Conservation (phyloP, 2,888 invertebrate species). For the Rhodophaea formosa region DNA sequence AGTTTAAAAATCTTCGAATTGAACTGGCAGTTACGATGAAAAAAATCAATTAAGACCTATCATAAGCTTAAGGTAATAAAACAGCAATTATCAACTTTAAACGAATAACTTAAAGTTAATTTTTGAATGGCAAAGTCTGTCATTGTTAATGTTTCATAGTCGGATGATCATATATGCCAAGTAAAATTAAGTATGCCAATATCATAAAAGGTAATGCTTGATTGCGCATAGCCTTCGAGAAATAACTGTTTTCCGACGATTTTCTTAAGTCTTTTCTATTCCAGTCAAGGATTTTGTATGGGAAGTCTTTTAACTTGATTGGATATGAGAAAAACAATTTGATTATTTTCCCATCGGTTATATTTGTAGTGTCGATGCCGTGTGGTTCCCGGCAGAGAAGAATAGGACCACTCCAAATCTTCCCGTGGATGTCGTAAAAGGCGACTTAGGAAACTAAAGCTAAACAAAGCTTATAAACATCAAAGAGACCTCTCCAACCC, state of each 20-base stretch:
- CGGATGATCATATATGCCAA: constrained; percentile 72
- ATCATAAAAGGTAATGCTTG: constrained; percentile 66
- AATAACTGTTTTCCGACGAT: constrained; percentile 74
- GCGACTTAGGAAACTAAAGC: too few species aligned
- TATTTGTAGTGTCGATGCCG: too few species aligned
- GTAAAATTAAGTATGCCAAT: constrained; percentile 78
- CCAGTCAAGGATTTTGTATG: constrained; percentile 62
- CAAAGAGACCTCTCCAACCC: too few species aligned
- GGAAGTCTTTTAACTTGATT: constrained; percentile 29
- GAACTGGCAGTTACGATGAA: constrained; percentile 21
- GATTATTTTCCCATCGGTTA: not conserved
- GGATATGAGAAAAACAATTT: not conserved
- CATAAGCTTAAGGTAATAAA: constrained; percentile 7
- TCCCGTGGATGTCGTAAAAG: too few species aligned
- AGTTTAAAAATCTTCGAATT: constrained; percentile 22
- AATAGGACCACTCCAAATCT: too few species aligned
- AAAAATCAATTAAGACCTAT: constrained; percentile 14
- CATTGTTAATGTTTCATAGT: constrained; percentile 45
- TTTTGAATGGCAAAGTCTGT: constrained; percentile 20
- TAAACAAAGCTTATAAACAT: too few species aligned
- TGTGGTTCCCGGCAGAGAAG: too few species aligned
- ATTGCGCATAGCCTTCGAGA: constrained; percentile 71
- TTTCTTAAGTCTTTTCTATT: constrained; percentile 65
- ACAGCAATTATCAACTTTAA: constrained; percentile 16
- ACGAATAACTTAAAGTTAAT: constrained; percentile 11